Conservation (phyloP, 1,140 invertebrate genomes). For the Andricus grossulariae region DNA sequence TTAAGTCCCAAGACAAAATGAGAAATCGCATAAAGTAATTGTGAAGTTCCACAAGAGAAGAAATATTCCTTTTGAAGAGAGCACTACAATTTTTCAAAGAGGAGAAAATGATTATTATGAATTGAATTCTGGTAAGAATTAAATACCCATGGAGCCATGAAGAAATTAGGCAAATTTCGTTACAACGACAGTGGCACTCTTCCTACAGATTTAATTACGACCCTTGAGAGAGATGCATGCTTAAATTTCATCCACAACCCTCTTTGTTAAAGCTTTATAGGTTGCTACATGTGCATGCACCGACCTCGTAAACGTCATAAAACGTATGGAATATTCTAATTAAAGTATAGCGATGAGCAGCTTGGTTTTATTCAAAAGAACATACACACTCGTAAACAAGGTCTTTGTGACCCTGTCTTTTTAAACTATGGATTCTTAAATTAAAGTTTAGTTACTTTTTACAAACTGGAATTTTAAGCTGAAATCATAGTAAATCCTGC, state of each 20-base stretch:
- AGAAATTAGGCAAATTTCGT: background rate
- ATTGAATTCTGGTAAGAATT: background rate
- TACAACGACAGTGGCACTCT: background rate
- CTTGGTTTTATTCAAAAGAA: background rate
- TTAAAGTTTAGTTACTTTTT: no score
- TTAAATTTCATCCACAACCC: slow-evolving; percentile 14
- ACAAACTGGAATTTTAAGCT: no score
- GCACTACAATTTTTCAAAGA: background rate
- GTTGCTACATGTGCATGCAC: background rate
- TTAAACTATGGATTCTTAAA: no score
- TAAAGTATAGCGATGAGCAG: slow-evolving; percentile 4
- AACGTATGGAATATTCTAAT: slow-evolving; percentile 14
- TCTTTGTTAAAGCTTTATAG: slow-evolving; percentile 18
- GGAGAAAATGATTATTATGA: background rate
- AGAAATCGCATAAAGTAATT: no score
- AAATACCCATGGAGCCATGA: background rate
- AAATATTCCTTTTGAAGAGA: no score
- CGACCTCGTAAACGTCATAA: slow-evolving; percentile 21
- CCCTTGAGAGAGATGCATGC: background rate
- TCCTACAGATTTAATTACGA: background rate
- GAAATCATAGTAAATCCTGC: no score
- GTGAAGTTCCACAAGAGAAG: no score
- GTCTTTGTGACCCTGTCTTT: slow-evolving; percentile 31
- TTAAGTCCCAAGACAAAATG: no score
- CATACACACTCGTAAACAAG: slow-evolving; percentile 28